Conservation (phyloP, 2,888 invertebrate species). For the Erebia ligea region DNA sequence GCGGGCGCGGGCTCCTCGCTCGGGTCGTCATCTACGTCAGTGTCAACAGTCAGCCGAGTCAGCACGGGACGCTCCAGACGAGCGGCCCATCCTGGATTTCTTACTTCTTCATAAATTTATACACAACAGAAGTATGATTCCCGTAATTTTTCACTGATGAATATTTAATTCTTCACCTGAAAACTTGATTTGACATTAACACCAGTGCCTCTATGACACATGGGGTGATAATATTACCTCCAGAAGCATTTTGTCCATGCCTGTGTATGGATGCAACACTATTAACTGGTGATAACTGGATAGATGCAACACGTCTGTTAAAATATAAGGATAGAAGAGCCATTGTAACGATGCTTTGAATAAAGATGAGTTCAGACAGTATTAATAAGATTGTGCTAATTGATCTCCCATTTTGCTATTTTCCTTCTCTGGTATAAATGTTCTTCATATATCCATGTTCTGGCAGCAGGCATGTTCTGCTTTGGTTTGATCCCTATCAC, state of each 20-base stretch:
- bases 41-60: conserved; percentile 63
- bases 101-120: conserved; percentile 38
- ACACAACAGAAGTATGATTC: conserved; percentile 27
- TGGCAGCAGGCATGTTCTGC: conserved; percentile 13
- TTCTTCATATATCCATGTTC: conserved; percentile 33
- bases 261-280: conserved; percentile 52
- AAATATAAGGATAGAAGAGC: conserved; percentile 36
- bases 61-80: conserved; percentile 73
- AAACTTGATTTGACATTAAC: conserved; percentile 82
- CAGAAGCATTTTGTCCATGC: conserved; percentile 56
- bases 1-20: conserved; percentile 60
- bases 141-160: conserved; percentile 34
- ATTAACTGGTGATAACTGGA: conserved; percentile 50
- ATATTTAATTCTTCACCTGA: conserved; percentile 69
- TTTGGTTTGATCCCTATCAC: conserved; percentile 26
- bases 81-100: conserved; percentile 72
- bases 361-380: conserved; percentile 40
- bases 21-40: conserved; percentile 77
- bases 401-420: conserved; percentile 38
- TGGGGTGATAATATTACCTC: conserved; percentile 58
- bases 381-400: conserved; percentile 42
- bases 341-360: conserved; percentile 39
- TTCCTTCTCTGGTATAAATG: conserved; percentile 31
- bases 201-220: conserved; percentile 65
- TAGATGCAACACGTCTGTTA: conserved; percentile 42